These are phyloP conservation scores for Frankliniella fusca DNA, from an alignment of 2,888 invertebrate species.

Conservation along the genomic window DNA sequence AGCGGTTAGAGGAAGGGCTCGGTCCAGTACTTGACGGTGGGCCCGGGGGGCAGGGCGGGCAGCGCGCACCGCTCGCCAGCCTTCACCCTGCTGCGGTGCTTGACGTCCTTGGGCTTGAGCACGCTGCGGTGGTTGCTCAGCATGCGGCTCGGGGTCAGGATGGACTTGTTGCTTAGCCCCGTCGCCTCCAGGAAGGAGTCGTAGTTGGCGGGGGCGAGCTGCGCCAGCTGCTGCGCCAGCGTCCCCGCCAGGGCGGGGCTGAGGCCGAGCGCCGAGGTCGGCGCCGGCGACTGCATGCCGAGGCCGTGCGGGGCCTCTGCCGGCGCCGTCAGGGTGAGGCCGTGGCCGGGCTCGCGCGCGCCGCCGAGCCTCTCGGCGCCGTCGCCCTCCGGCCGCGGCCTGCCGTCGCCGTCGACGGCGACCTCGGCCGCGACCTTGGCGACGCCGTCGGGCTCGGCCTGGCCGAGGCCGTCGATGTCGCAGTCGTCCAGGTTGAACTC, in stretches of 20 bases:
- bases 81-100: constrained; percentile 65
- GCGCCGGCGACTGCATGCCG: constrained; percentile 52
- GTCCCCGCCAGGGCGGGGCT: neutral
- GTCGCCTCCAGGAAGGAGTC: constrained; percentile 75
- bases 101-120: constrained; percentile 72
- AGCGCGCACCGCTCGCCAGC: constrained; percentile 51
- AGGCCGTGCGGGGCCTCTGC: constrained; percentile 48
- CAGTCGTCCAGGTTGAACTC: constrained; percentile 74
- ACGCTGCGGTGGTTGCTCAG: constrained; percentile 72
- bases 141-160: constrained; percentile 62
- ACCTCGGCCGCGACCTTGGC: constrained; percentile 38
- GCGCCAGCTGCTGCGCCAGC: constrained; percentile 41
- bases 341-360: constrained; percentile 31
- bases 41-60: constrained; percentile 41
- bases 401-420: constrained; percentile 31
- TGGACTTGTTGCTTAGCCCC: constrained; percentile 74
- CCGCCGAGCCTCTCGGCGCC: constrained; percentile 44
- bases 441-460: constrained; percentile 40
- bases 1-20: constrained; percentile 46
- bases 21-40: constrained; percentile 49
- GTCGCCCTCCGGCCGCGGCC: constrained; percentile 44
- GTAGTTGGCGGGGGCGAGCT: constrained; percentile 48
- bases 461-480: constrained; percentile 50
- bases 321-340: constrained; percentile 37
- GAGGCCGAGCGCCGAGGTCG: constrained; percentile 47